Base-by-base conservation (phyloP, 2,113 vertebrate species). In the Brachyhypopomus gauderio region DNA sequence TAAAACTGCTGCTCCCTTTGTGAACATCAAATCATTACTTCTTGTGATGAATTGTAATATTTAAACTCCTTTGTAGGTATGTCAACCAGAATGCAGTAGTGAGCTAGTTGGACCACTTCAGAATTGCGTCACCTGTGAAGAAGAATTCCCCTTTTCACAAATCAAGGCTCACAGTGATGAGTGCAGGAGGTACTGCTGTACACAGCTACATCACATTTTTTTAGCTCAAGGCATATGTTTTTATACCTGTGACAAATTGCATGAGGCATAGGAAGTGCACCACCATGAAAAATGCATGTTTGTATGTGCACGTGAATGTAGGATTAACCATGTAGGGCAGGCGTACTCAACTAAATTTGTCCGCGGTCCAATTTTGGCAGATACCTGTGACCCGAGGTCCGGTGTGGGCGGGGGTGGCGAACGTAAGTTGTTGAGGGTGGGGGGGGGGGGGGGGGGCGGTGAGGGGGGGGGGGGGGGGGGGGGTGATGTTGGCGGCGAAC, bases 151-250 rank as follows among this genome's bases (percentile, higher is more conserved):
- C 20, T 58, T 58, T 58, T 58, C 56, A 58, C 56, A 58, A 58
- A 58, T 58, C 56, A 58, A 58, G 56, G 56, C 56, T 58, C 56
- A 58, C 14, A 58, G 56, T 58, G 56, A 58, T 58, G 56, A 58
- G 6, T 58, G 56, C 56, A 58, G 5, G 56, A 58, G 56, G 56
- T 58, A 17, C 20, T 58, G 56, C 56, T 58, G 3, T 19, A 58
- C 56, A 6, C 56, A 58, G 56, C 56, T 7, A 58, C 56, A 58
- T 58, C 56, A 19, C 56, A 58, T 58, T 58, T 1, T 7, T 20
- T n/a, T n/a, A n/a, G n/a, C n/a, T n/a, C n/a, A n/a, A n/a, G n/a
- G n/a, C n/a, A n/a, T n/a, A n/a, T n/a, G n/a, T n/a, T n/a, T n/a
- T n/a, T n/a, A n/a, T n/a, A n/a, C n/a, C n/a, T n/a, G n/a, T n/a